These are phyloP conservation scores for Thera britannica DNA, from an alignment of 2,888 invertebrate genomes.

Conservation along the genomic window DNA sequence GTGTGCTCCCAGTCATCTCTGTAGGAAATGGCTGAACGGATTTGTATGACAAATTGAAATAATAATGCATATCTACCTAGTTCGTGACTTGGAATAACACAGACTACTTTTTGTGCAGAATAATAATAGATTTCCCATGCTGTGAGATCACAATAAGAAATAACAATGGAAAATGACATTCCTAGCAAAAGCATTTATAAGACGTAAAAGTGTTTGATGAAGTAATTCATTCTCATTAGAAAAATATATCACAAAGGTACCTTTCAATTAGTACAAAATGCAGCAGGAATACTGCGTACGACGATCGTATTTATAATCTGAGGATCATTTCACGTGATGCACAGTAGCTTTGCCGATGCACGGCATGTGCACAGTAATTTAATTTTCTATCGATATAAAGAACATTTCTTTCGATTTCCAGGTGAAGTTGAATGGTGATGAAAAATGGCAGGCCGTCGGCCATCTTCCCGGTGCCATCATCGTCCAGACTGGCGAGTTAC, in stretches of 20 bases:
- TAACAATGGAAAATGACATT: constrained; percentile 20
- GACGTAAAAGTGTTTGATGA: constrained; percentile 6
- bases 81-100: too few relatives aligned
- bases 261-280: too few relatives aligned
- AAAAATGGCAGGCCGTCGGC: constrained; percentile 89
- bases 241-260: not conserved
- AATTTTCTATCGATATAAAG: not conserved
- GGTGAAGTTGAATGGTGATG: constrained; percentile 87
- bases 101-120: too few relatives aligned
- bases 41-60: too few relatives aligned
- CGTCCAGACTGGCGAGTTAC: constrained; percentile 90
- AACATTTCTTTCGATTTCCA: constrained; percentile 49
- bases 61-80: too few relatives aligned
- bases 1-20: too few relatives aligned
- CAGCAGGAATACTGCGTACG: not conserved
- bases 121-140: constrained; percentile 5
- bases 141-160: constrained; percentile 1
- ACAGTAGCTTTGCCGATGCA: too few relatives aligned
- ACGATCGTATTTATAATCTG: not conserved
- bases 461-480: constrained; percentile 91
- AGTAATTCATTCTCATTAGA: constrained; percentile 14
- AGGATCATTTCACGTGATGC: too few relatives aligned
- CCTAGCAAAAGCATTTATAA: not conserved
- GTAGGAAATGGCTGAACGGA: too few relatives aligned
- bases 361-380: too few relatives aligned